Evolutionary conservation across 1,140 invertebrate species (phyloP).

Genomic region (Archegozetes longisetosus): DNA sequence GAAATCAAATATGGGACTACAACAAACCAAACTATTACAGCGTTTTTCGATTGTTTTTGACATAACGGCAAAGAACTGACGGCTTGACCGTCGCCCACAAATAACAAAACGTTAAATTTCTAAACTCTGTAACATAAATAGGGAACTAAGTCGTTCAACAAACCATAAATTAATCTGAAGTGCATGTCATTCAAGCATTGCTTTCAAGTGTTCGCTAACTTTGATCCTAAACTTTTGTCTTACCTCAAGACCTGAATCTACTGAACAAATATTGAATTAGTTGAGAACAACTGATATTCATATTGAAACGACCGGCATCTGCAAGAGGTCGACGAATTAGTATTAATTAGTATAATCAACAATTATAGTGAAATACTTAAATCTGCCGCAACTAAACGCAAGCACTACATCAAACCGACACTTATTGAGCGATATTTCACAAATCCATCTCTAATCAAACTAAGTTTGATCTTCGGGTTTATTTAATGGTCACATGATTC

Average conservation of each 20-base stretch:
- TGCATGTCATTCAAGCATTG: constrained; percentile 56
- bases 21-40: no score
- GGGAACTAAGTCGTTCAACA: no score
- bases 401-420: constrained; percentile 28
- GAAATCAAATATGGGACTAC: no score
- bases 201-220: constrained; percentile 41
- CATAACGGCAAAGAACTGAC: no score
- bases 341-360: constrained; percentile 78
- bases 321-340: constrained; percentile 86
- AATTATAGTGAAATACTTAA: constrained; percentile 89
- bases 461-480: constrained; percentile 91
- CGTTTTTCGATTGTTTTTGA: no score
- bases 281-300: constrained; percentile 5
- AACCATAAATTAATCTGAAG: no score
- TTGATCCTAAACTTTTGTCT: constrained; percentile 85
- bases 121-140: no score
- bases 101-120: no score
- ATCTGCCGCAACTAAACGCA: constrained; percentile 26
- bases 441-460: constrained; percentile 75
- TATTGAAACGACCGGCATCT: constrained; percentile 55
- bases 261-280: constrained; percentile 71
- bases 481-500: constrained; percentile 85
- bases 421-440: constrained; percentile 70
- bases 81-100: no score
- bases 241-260: constrained; percentile 67